A percentile compares a stretch with the other conserved stretches of the same genome.
These are phyloP conservation scores for Heliothis peltigera DNA, from an alignment of 2,888 invertebrate genomes.

Conservation along the genomic window DNA sequence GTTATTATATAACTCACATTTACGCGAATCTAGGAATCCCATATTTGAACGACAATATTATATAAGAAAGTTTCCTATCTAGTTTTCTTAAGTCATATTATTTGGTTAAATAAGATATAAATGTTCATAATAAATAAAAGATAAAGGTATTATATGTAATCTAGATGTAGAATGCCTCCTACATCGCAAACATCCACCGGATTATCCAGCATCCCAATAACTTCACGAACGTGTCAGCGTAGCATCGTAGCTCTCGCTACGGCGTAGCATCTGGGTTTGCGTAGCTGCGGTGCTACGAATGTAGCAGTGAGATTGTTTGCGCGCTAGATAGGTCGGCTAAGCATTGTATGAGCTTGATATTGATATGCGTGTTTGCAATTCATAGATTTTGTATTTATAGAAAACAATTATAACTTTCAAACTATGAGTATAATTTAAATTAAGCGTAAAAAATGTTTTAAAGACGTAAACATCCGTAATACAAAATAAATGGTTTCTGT, in stretches of 20 bases:
- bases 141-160: background rate
- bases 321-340: slow-evolving; percentile 13
- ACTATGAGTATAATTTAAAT: too few relatives aligned
- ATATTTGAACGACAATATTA: too few relatives aligned
- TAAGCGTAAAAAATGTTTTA: too few relatives aligned
- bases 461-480: too few relatives aligned
- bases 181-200: slow-evolving; percentile 1
- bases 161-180: slow-evolving; percentile 13
- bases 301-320: slow-evolving; percentile 47
- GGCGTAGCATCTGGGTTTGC: slow-evolving; percentile 49
- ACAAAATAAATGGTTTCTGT: too few relatives aligned
- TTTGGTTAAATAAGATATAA: too few relatives aligned
- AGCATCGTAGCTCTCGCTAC: slow-evolving; percentile 35
- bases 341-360: slow-evolving; percentile 17
- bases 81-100: too few relatives aligned
- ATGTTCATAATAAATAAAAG: too few relatives aligned
- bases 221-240: slow-evolving; percentile 36
- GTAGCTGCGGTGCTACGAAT: slow-evolving; percentile 47
- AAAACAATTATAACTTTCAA: too few relatives aligned
- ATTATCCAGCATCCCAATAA: slow-evolving; percentile 34
- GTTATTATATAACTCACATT: too few relatives aligned
- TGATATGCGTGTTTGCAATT: slow-evolving; percentile 4
- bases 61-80: too few relatives aligned
- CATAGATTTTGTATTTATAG: background rate
- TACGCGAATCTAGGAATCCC: too few relatives aligned